Conservation (phyloP, 1,140 invertebrate species). For the Trissolcus basalis region DNA sequence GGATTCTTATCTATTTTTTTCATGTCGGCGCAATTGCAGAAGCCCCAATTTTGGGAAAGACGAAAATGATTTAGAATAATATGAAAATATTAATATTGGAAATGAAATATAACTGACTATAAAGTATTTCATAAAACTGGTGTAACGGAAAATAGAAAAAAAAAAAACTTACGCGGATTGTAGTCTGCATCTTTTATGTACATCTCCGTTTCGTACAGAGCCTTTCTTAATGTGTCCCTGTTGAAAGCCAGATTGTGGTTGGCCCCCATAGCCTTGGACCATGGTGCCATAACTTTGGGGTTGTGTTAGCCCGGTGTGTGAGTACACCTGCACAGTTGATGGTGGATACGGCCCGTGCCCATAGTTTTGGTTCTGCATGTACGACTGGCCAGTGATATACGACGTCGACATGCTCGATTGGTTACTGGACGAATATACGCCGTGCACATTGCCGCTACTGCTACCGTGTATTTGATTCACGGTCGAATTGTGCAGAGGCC, state of each 20-base stretch:
- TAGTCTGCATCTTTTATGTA: slow-evolving; percentile 81
- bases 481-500: slow-evolving; percentile 67
- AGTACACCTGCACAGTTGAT: slow-evolving; percentile 70
- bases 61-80: no score
- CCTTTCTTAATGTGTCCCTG: slow-evolving; percentile 81
- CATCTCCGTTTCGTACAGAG: slow-evolving; percentile 82
- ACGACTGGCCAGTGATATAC: slow-evolving; percentile 75
- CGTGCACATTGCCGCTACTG: slow-evolving; percentile 65
- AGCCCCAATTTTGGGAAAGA: no score
- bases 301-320: slow-evolving; percentile 64
- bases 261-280: slow-evolving; percentile 70
- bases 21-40: no score
- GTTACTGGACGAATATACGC: slow-evolving; percentile 70
- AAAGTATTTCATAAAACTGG: no score
- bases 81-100: no score
- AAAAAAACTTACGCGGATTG: slow-evolving; percentile 81
- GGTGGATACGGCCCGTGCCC: slow-evolving; percentile 65
- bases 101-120: no score
- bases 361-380: slow-evolving; percentile 78
- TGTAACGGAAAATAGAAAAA: neutral
- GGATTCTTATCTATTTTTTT: no score
- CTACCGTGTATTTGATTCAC: slow-evolving; percentile 65
- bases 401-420: slow-evolving; percentile 72
- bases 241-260: slow-evolving; percentile 74
- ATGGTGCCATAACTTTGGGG: slow-evolving; percentile 67